phyloP scores from a whole-genome alignment of 2,888 invertebrate species.

The Drosophila nr. perissopoda region DNA sequence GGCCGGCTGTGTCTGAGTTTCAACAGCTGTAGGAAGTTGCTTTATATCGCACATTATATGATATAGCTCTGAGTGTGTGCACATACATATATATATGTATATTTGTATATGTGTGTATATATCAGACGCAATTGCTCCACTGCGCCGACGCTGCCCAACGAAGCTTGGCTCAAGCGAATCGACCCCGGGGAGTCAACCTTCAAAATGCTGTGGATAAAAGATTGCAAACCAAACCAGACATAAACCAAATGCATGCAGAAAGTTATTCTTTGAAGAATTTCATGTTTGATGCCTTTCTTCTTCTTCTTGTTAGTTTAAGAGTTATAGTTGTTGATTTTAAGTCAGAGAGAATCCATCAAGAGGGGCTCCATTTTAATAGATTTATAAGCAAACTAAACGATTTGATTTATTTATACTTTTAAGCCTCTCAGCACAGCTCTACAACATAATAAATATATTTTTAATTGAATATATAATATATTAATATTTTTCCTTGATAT shows the following conservation, averaged over 20 bases:
- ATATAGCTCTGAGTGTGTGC: slow-evolving; percentile 23
- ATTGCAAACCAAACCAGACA: neutral
- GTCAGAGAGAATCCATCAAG: neutral
- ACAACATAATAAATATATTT: neutral
- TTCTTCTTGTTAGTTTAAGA: neutral
- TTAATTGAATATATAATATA: neutral
- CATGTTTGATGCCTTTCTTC: neutral
- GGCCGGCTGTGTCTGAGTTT: slow-evolving; percentile 54
- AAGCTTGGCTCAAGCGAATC: slow-evolving; percentile 64
- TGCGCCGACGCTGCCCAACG: slow-evolving; percentile 44
- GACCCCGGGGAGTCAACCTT: slow-evolving; percentile 62
- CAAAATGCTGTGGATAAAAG: slow-evolving; percentile 29
- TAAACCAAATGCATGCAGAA: slow-evolving; percentile 2
- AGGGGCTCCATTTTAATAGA: neutral
- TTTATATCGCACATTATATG: slow-evolving; percentile 46
- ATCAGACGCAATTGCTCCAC: slow-evolving; percentile 44
- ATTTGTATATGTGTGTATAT: slow-evolving; percentile 7
- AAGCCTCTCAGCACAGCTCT: neutral
- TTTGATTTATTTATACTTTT: neutral
- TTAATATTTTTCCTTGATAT: neutral
- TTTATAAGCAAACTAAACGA: neutral
- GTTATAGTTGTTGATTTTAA: neutral
- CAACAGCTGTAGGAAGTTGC: slow-evolving; percentile 72
- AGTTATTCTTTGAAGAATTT: neutral
- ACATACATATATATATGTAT: slow-evolving; percentile 1